Conservation (phyloP, 23 tunicate species). For the Styela clava region DNA sequence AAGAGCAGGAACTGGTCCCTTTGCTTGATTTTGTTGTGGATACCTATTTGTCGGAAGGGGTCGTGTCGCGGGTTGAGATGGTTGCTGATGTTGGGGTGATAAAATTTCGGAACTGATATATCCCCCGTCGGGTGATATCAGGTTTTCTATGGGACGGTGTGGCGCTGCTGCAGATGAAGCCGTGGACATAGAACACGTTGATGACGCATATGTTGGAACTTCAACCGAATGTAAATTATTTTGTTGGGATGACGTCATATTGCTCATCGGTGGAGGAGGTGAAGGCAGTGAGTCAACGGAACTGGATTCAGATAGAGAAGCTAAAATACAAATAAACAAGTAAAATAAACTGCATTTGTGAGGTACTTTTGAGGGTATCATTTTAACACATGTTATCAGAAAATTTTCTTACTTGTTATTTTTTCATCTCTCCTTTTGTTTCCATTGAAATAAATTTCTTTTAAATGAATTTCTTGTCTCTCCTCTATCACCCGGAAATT, state of each 20-base stretch:
- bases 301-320: conserved; percentile 63
- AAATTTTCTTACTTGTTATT: not conserved
- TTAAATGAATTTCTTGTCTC: conserved; percentile 39
- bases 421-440: not conserved
- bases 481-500: conserved; percentile 45
- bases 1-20: not conserved
- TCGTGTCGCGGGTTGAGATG: conserved; percentile 5
- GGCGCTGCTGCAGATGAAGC: conserved; percentile 1
- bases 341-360: not conserved
- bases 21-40: not conserved
- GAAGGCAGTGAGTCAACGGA: conserved; percentile 85
- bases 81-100: conserved; percentile 28
- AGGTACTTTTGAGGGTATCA: not conserved
- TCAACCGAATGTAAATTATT: conserved; percentile 1
- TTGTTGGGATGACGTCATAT: not conserved
- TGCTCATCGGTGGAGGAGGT: conserved; percentile 56
- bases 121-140: conserved; percentile 57
- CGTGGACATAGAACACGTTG: not conserved
- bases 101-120: conserved; percentile 37
- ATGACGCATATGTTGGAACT: conserved; percentile 9
- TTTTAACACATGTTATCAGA: not conserved
- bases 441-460: not conserved
- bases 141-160: conserved; percentile 15
- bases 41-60: not conserved
- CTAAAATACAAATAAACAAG: conserved; percentile 32